These are phyloP conservation scores for Saccostrea echinata DNA, from an alignment of 1,140 invertebrate genomes.

Conservation along the genomic window DNA sequence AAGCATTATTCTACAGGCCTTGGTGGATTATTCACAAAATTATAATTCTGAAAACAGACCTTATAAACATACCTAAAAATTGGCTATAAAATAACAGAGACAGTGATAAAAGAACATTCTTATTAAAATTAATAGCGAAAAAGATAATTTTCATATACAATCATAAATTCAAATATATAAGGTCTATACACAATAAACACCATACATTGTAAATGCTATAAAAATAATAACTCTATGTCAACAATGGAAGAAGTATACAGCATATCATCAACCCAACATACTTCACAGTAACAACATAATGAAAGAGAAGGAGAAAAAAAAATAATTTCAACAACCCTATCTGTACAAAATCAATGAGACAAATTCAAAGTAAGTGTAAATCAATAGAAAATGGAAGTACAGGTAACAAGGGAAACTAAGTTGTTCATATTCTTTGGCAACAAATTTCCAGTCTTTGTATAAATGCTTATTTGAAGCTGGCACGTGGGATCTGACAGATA, in stretches of 20 bases:
- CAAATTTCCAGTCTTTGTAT: slow-evolving; percentile 20
- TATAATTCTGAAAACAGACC: too few species aligned
- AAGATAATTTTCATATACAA: background rate
- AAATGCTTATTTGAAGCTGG: background rate
- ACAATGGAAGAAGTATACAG: slow-evolving; percentile 18
- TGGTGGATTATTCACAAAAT: too few species aligned
- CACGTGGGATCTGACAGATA: background rate
- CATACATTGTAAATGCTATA: slow-evolving; percentile 29
- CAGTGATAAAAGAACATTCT: too few species aligned
- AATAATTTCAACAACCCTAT: slow-evolving; percentile 2
- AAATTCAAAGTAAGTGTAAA: slow-evolving; percentile 7
- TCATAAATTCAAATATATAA: slow-evolving; percentile 10
- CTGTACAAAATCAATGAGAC: slow-evolving; percentile 12
- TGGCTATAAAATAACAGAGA: too few species aligned
- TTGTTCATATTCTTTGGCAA: slow-evolving; percentile 16
- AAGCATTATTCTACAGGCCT: too few species aligned
- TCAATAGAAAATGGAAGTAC: slow-evolving; percentile 11
- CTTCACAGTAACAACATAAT: background rate
- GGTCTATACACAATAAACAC: slow-evolving; percentile 16
- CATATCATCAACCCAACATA: slow-evolving; percentile 15
- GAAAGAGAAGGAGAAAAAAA: background rate
- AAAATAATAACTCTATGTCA: slow-evolving; percentile 22
- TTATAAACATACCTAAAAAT: too few species aligned
- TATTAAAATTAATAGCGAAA: background rate
- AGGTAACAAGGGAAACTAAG: slow-evolving; percentile 14